Base-by-base conservation (phyloP, 1,140 invertebrate genomes). In the Diprion similis region DNA sequence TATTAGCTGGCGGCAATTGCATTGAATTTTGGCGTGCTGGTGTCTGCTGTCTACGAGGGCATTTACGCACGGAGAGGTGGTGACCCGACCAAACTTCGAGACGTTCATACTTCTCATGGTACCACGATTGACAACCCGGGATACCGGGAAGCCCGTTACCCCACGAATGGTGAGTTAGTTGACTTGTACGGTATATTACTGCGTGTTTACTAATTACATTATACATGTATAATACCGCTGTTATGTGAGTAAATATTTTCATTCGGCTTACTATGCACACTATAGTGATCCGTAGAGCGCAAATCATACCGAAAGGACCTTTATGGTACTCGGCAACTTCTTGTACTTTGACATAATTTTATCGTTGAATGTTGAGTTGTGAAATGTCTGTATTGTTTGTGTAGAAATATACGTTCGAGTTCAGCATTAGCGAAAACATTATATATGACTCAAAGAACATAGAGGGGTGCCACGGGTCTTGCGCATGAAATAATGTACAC, bases 51-150 rank as follows among this genome's bases (percentile, higher is more conserved):
- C 46, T 96, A 95, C 82, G 95, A 96, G 92, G 80, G 89, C 91
- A 85, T 95, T 92, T 88, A 91, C 91, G 72, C 89, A 89, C 76
- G 89, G 90, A 79, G 89, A 88, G 93, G 94, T 1, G 94, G 94
- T 48, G 94, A 96, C 86, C 95, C 95, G 0, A 95, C 94, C 11
- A 91, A 91, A 81, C 87, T 91, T 46, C 84, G 85, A 18, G 85
- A 89, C 77, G 89, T 91, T 72, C 80, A 85, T 11, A 91, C 92
- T 78, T 87, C 90, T 8, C 88, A 89, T 70, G 91, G 91, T 13
- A 92, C 92, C 15, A 95, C 94, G 1, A 95, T 93, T 80, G 94
- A 94, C 79, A 96, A 96, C 89, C 94, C 94, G 9, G 94, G 94
- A 17, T 96, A 94, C 83, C 91, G 94, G 83, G 94, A 96, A 77